phyloP scores from a whole-genome alignment of 1,140 invertebrate genomes.

The Cotesia chilonis region DNA sequence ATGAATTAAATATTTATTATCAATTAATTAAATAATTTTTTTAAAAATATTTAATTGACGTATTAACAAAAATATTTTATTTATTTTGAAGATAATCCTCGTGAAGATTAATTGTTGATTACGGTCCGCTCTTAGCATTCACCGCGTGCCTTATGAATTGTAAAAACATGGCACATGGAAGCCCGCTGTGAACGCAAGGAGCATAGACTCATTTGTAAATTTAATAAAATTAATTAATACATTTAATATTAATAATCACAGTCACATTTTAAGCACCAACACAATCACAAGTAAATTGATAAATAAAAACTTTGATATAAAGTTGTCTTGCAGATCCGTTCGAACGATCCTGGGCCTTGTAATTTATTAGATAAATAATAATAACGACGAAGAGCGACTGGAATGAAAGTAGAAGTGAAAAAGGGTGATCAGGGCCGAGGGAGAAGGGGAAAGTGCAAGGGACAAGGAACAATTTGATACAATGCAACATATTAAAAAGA shows the following conservation, averaged over 20 bases:
- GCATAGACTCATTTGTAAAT: slow-evolving; percentile 63
- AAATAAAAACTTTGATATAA: background rate
- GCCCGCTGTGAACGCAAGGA: slow-evolving; percentile 90
- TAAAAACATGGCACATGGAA: slow-evolving; percentile 79
- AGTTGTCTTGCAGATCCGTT: too few relatives aligned
- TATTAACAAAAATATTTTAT: background rate
- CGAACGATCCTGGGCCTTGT: background rate
- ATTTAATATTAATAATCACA: slow-evolving; percentile 6
- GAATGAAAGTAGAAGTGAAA: background rate
- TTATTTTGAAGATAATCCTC: background rate
- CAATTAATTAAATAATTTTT: slow-evolving; percentile 11
- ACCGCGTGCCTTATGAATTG: slow-evolving; percentile 93
- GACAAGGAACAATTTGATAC: too few relatives aligned
- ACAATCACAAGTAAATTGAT: background rate
- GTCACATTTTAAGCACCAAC: too few relatives aligned
- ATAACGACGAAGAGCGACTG: background rate
- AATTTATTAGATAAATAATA: background rate
- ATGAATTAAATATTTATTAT: background rate
- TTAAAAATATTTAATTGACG: too few relatives aligned
- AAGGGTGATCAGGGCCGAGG: too few relatives aligned
- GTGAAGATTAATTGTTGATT: slow-evolving; percentile 59
- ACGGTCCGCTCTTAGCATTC: slow-evolving; percentile 93
- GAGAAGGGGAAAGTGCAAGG: too few relatives aligned
- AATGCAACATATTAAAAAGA: too few relatives aligned
- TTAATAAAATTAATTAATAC: slow-evolving; percentile 12